phyloP scores from a whole-genome alignment of 2,888 invertebrate species.

The Eupsilia transversa region DNA sequence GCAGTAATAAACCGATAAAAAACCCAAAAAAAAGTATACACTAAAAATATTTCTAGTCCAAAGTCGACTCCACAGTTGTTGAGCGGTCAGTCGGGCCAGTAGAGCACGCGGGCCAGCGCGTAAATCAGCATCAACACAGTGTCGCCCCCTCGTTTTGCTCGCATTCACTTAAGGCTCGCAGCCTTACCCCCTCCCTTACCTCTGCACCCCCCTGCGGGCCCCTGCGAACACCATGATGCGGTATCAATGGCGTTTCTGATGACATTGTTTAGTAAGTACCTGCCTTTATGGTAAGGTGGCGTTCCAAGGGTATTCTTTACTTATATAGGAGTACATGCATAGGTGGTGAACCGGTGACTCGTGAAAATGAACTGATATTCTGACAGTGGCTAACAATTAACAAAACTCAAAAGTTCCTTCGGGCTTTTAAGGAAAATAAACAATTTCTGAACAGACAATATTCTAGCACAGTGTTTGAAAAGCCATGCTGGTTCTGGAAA shows the following conservation, averaged over 20 bases:
- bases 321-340: neutral
- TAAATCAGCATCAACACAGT: conserved; percentile 89
- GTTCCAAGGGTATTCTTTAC: conserved; percentile 14
- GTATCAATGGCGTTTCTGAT: conserved; percentile 59
- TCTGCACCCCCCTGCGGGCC: conserved; percentile 20
- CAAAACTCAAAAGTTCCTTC: neutral
- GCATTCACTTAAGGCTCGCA: conserved; percentile 77
- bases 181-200: conserved; percentile 40
- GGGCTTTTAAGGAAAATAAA: neutral
- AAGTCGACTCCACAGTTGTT: conserved; percentile 68
- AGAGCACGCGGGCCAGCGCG: conserved; percentile 86
- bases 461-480: neutral
- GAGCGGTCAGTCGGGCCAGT: conserved; percentile 79
- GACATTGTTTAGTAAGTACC: conserved; percentile 52
- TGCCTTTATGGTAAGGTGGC: conserved; percentile 15
- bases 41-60: neutral
- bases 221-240: conserved; percentile 54
- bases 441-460: neutral
- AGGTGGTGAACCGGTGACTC: neutral
- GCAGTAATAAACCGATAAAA: neutral
- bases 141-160: conserved; percentile 86
- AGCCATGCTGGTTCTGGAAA: neutral
- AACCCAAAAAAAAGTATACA: neutral
- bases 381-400: neutral
- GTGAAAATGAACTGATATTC: neutral